Base-by-base conservation (phyloP, 2,888 invertebrate species). In the Archips xylosteana region DNA sequence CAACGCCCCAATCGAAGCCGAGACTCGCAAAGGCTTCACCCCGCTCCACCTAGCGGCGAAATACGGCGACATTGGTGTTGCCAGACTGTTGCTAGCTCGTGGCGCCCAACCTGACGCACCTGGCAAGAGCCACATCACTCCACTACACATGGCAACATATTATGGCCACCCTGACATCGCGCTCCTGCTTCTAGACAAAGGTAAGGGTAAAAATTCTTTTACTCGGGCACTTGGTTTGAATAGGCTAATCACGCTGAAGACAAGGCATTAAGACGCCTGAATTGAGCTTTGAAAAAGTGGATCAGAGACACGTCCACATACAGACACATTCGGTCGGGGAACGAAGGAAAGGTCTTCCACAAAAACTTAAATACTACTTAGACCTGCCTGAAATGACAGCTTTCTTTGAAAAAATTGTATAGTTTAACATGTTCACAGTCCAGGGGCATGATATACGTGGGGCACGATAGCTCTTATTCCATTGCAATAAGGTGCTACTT, bases 11-110 rank as follows among this genome's bases (percentile, higher is more conserved):
- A 96, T 98, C 70, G 97, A 97, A 78, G 97, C 98, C 1, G 97
- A 98, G n/a, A 99, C 99, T 6, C 98, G 99, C 82, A 98, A 98
- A 94, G 99, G 99, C 10, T 99, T 99, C 94, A 99, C 99, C 0
- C 99, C 99, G 0, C 96, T 99, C 8, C 99, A 99, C 94, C 95
- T 99, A 73, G 99, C 99, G 3, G 97, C 99, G 60, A 99, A 99
- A 89, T 99, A 99, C 89, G 99, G 99, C n/a, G 98, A 98, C 87
- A 96, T 97, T 75, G 97, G 97, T 77, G 97, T 99, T 1, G 98
- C 98, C 0, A 95, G 97, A 76, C 95, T 99, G 74, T 94, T 99
- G 70, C 93, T 99, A 70, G 97, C 98, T 81, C 96, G 97, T 75
- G 98, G 98, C 45, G 98, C 98, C 13, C 96, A 97, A 59, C 96